Base-by-base conservation (phyloP, 2,113 vertebrate genomes). In the Amphiprion percula region DNA sequence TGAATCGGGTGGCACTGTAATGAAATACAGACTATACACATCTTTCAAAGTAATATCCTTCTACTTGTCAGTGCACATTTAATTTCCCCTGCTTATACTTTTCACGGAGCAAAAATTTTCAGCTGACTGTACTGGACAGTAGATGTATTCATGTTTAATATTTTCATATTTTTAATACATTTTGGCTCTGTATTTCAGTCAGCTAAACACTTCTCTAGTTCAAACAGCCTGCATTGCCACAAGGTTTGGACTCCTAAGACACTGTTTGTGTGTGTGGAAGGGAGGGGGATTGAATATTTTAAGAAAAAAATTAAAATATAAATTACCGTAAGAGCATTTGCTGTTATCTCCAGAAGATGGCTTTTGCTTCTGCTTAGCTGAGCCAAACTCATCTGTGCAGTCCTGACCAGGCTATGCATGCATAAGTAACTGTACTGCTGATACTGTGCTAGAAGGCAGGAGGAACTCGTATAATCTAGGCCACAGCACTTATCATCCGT, bases 331-430 rank as follows among this genome's bases (percentile, higher is more conserved):
- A 64, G 74, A 77, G 50, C 74, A 78, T 90, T 89, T 80, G 77
- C 87, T 68, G 69, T 88, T 85, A 90, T 91, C 84, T 77, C 30
- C 4, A 46, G 56, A 68, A 86, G 87, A 85, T 90, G 86, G 67
- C 64, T 91, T 82, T 75, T 83, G 79, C 83, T 83, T 77, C 30
- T 58, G 63, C 84, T 85, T 69, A 84, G 79, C 80, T 62, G 68
- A 90, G 79, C 83, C 82, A 56, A 66, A 79, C 71, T 84, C 82
- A 72, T 84, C 73, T 44, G 79, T 65, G 69, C 70, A 64, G 71
- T 61, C 44, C 87, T 72, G 79, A 83, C 69, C 87, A 47, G 74
- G 26, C 77, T 83, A 60, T 88, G 86, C 85, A 89, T 85, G 81
- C 77, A 82, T 91, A 90, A 91, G 72, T 86, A 82, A 84, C 54